Evolutionary conservation across 2,113 vertebrate species (phyloP).

Genomic region (Polypterus senegalus): DNA sequence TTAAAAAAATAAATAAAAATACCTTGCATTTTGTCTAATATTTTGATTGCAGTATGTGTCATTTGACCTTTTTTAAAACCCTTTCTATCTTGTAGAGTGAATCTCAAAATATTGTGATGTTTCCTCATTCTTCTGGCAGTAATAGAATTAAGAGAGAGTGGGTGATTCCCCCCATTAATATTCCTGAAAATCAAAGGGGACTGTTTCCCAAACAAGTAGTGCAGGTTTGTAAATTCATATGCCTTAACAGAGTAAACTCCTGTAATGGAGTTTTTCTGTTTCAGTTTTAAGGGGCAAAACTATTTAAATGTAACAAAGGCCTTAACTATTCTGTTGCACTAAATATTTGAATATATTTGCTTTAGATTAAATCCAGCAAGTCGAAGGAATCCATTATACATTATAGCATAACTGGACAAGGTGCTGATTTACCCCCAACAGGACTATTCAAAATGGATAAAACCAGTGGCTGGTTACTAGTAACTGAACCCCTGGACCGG

Average conservation of each 20-base stretch:
- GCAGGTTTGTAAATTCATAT: constrained; percentile 17
- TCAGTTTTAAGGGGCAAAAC: no score
- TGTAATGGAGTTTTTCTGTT: constrained; percentile 37
- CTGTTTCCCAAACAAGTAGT: not conserved
- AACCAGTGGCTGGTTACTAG: constrained; percentile 18
- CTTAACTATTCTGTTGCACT: not conserved
- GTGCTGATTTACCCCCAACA: constrained; percentile 29
- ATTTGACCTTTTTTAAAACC: not conserved
- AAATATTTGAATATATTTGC: not conserved
- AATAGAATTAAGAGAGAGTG: not conserved
- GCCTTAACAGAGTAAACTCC: not conserved
- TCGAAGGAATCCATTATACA: constrained; percentile 12
- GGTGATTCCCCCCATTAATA: not conserved
- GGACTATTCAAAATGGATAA: constrained; percentile 31
- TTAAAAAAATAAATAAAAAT: no score
- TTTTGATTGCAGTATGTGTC: no score
- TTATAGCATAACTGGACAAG: constrained; percentile 43
- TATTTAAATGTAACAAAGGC: no score
- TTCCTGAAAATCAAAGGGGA: no score
- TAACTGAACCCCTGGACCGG: constrained; percentile 41
- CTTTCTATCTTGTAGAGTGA: not conserved
- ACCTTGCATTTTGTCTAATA: not conserved
- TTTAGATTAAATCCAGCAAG: constrained; percentile 36
- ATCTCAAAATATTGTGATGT: not conserved
- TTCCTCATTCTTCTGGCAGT: not conserved